Base-by-base conservation (phyloP, 2,888 invertebrate genomes). In the Gastrophysa polygoni region DNA sequence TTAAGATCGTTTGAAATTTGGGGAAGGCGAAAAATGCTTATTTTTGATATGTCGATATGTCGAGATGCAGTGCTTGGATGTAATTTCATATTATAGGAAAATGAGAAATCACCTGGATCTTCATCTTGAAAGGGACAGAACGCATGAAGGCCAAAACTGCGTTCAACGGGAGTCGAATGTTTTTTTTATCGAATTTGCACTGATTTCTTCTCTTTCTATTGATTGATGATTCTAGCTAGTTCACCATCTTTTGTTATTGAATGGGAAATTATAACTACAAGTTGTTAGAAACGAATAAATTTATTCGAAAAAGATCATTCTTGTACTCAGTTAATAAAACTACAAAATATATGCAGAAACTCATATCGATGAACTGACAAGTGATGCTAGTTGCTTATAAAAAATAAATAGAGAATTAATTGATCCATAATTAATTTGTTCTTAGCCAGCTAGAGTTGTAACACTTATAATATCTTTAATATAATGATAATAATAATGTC, bases 381-480 rank as follows among this genome's bases (percentile, higher is more conserved):
- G 65, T 70, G 68, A 71, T 63, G 24, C 68, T 68, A 68, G 63
- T 66, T 61, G 14, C 29, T 44, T 59, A 67, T 57, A 64, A 62
- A 60, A 65, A 60, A 68, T 68, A 63, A 64, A 69, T 69, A 64
- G 67, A 66, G 66, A 49, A 66, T 67, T 63, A 59, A 57, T 56
- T 61, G 65, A 60, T 69, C 66, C 65, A 59, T 59, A 59, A 60
- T n/a, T n/a, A n/a, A n/a, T 59, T 61, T 55, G 59, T 61, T 56
- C 34, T 61, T 69, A 67, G 63, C 66, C 68, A 63, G 63, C 68
- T 69, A 68, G 64, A 58, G 61, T 59, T 61, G 61, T 63, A 69
- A 70, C 66, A 68, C 70, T 68, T 64, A 61, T 64, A 66, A 67
- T 66, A 68, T 67, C 68, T 68, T 63, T 68, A 69, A 59, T 64